Evolutionary conservation across 2,888 invertebrate species (phyloP).

Genomic region (Pseudoips prasinana): DNA sequence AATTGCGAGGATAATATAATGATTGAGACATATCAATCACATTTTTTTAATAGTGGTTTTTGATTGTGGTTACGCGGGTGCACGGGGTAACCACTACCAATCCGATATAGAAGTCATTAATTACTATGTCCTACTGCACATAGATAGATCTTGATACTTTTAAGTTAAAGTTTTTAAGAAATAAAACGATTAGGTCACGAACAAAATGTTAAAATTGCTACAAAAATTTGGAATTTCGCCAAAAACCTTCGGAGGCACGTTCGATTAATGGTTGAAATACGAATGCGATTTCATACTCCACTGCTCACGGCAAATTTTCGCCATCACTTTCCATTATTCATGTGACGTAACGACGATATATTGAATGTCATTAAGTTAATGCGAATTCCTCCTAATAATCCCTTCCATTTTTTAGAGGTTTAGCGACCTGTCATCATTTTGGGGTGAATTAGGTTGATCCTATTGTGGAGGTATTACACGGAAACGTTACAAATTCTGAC

Average conservation of each 20-base stretch:
- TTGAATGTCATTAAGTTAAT: conserved; percentile 55
- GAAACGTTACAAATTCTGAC: too few relatives aligned
- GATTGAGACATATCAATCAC: too few relatives aligned
- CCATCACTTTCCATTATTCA: conserved; percentile 57
- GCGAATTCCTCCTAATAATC: conserved; percentile 46
- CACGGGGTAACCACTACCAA: too few relatives aligned
- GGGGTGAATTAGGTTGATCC: neutral
- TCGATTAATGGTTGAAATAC: conserved; percentile 29
- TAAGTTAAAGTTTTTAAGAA: too few relatives aligned
- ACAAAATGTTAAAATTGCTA: conserved; percentile 13
- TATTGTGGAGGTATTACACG: too few relatives aligned
- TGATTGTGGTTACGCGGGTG: too few relatives aligned
- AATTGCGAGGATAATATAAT: too few relatives aligned
- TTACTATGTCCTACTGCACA: too few relatives aligned
- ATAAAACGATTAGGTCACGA: conserved; percentile 1
- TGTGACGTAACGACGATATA: conserved; percentile 53
- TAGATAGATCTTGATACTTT: too few relatives aligned
- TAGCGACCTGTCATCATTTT: conserved; percentile 5
- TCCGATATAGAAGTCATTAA: too few relatives aligned
- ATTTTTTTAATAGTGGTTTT: too few relatives aligned
- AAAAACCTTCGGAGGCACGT: conserved; percentile 16
- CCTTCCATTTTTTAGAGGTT: conserved; percentile 35
- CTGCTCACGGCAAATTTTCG: conserved; percentile 26
- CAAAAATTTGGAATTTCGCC: conserved; percentile 12
- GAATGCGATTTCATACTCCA: conserved; percentile 39